Evolutionary conservation across 1,140 invertebrate species (phyloP), one percentile per base, ranked within the genome.

Genomic region (Sycophaga agraensis): DNA sequence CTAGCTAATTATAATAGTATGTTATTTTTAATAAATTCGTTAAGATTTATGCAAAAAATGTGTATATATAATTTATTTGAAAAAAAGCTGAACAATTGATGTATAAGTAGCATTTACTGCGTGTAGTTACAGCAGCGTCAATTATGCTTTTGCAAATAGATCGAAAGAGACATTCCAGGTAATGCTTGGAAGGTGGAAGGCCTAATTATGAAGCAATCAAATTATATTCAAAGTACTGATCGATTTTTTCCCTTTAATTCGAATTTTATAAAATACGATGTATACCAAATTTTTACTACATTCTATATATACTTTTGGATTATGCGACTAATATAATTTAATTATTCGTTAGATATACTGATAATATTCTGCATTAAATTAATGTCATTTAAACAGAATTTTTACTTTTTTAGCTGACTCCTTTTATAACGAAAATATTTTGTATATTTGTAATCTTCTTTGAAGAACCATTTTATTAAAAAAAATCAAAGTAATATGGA

Each of bases 171-270:
- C 31, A 54, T 62, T 56, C 45, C 45, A 62, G 45, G 51, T 48
- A 49, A 34, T 34, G 19, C 59, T 62, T 62, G 45, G 43, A 62
- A 62, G 35, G 1, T 50, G 45, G 12, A 62, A 40, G 59, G 59
- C 59, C 59, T 62, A 62, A 62, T 50, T 40, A 55, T 42, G 16
- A 62, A 55, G 53, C 45, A 62, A 62, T 56, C 45, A 56, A 55
- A 35, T 56, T 21, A n/a, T n/a, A n/a, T 39, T 48, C 26, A 17
- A 39, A 39, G 8, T 40, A 48, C 12, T 22, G 5, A 54, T 55
- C 28, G 17, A 34, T 50, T 56, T 34, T 40, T 48, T 40, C 21
- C 14, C 40, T 48, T 39, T n/a, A n/a, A 42, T 26, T 40, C 4
- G 4, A 24, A 9, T 19, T 24, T 24, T 9, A 12, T 45, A 22